Conservation (phyloP, 2,888 invertebrate species). For the Pristionchus japonicus region DNA sequence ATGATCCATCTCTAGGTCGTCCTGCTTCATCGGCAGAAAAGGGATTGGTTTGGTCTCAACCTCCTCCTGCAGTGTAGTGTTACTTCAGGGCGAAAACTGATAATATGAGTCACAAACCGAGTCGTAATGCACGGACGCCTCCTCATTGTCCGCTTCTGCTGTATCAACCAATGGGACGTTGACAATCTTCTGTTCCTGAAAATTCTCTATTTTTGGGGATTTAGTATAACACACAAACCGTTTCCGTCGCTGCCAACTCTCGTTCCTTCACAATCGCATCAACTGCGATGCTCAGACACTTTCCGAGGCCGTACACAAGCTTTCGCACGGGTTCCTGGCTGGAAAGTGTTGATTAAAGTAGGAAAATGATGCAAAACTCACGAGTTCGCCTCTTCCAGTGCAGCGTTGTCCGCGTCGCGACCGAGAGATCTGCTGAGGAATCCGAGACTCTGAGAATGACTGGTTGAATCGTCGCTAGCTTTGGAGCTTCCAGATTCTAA, state of each 20-base stretch:
- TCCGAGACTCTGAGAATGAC: not conserved
- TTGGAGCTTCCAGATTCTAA: no score
- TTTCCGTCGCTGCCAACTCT: not conserved
- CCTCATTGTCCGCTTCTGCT: not conserved
- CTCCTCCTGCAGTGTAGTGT: no score
- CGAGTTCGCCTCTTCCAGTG: not conserved
- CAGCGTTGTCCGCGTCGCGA: not conserved
- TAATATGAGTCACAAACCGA: not conserved
- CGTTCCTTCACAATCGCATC: not conserved
- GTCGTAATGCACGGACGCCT: not conserved
- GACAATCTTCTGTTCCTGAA: not conserved
- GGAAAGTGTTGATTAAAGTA: not conserved
- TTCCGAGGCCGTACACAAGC: not conserved
- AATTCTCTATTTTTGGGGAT: no score
- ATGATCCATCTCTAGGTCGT: not conserved
- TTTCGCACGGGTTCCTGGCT: not conserved
- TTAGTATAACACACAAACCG: no score
- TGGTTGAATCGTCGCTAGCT: no score
- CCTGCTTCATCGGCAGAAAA: not conserved
- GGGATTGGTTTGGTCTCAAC: not conserved
- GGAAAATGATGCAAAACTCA: not conserved
- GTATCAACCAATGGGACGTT: not conserved
- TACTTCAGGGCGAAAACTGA: no score
- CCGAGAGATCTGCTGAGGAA: not conserved
- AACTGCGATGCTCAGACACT: not conserved